Evolutionary conservation across 2,888 invertebrate genomes (phyloP).

Genomic region (Noctua janthe): DNA sequence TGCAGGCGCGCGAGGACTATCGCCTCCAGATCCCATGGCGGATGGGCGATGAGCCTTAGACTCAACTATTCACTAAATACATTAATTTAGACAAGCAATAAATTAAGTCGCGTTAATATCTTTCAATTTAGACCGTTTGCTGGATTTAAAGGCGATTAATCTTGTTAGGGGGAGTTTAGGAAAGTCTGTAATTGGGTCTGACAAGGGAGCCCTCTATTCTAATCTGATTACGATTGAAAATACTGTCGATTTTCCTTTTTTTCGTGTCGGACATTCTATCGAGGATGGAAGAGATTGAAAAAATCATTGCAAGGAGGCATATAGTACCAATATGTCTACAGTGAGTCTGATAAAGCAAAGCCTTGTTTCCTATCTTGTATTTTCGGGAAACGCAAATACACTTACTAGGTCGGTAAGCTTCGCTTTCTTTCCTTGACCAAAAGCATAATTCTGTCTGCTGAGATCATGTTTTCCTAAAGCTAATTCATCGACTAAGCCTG

Average conservation of each 20-base stretch:
- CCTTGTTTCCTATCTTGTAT: neutral
- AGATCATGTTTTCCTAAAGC: neutral
- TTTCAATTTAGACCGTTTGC: constrained; percentile 62
- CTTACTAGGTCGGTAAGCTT: neutral
- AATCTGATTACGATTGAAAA: constrained; percentile 44
- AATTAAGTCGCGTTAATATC: constrained; percentile 60
- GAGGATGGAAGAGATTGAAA: neutral
- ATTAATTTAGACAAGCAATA: constrained; percentile 56
- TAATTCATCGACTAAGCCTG: neutral
- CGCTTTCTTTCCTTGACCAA: neutral
- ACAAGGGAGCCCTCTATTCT: constrained; percentile 30
- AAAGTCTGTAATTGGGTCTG: constrained; percentile 58
- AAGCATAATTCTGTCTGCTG: neutral
- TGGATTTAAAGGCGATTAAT: constrained; percentile 65
- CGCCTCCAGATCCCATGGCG: too few relatives aligned
- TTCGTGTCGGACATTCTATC: neutral
- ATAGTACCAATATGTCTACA: neutral
- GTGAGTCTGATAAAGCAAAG: neutral
- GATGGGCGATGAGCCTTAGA: neutral
- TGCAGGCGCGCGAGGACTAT: too few relatives aligned
- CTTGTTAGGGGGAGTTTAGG: constrained; percentile 56
- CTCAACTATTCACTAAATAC: constrained; percentile 48
- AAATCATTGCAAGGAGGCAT: neutral
- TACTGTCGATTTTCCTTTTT: constrained; percentile 15
- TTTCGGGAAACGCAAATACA: neutral